These are phyloP conservation scores for Paedocypris sp. DNA, from an alignment of 2,113 vertebrate species.

Conservation along the genomic window DNA sequence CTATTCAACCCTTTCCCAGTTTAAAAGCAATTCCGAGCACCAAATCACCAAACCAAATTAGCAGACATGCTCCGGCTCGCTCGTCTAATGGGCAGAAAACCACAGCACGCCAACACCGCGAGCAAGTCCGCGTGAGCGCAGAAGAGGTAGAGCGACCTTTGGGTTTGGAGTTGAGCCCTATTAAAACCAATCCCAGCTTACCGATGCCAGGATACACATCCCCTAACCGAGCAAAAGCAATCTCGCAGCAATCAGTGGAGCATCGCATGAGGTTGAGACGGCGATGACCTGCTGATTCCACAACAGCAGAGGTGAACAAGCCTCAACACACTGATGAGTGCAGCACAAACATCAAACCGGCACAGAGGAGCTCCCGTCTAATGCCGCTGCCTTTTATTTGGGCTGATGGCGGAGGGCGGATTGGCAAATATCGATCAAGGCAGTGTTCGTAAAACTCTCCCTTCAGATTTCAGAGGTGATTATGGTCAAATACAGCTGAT, in stretches of 20 bases:
- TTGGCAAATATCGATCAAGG: conserved; percentile 63
- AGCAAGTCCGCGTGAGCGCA: conserved; percentile 16
- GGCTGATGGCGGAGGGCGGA: conserved; percentile 47
- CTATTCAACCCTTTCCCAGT: too few relatives aligned
- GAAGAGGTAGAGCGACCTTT: conserved; percentile 21
- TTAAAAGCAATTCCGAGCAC: too few relatives aligned
- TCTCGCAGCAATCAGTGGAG: conserved; percentile 49
- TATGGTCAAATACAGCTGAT: conserved; percentile 51
- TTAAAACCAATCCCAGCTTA: conserved; percentile 51
- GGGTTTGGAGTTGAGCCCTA: conserved; percentile 43
- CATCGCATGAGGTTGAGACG: conserved; percentile 44
- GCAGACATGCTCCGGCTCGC: neutral
- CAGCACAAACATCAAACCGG: conserved; percentile 59
- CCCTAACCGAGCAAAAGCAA: conserved; percentile 37
- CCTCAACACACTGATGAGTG: conserved; percentile 54
- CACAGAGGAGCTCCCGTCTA: conserved; percentile 45
- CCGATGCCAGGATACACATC: conserved; percentile 7
- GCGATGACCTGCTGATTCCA: conserved; percentile 45
- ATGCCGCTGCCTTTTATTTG: conserved; percentile 41
- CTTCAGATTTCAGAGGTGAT: conserved; percentile 56
- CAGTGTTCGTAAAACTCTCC: conserved; percentile 50
- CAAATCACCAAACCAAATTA: neutral
- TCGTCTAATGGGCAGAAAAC: conserved; percentile 12
- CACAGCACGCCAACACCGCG: conserved; percentile 4
- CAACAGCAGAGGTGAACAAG: conserved; percentile 39